Evolutionary conservation across 1,140 invertebrate genomes (phyloP), one percentile per base, ranked within the genome.

Genomic region (Dysdera silvatica): DNA sequence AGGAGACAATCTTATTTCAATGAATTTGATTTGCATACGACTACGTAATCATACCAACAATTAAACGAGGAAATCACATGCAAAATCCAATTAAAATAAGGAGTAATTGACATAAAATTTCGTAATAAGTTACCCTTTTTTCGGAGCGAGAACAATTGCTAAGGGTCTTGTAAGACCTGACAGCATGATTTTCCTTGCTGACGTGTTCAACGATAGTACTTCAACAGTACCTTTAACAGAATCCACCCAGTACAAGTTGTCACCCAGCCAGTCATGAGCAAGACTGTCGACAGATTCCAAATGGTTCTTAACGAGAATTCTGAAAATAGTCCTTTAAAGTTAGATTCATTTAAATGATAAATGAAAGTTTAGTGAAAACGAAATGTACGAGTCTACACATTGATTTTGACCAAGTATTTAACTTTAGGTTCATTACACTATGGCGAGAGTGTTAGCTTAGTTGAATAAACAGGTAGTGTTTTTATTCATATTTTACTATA

Each of bases 191-290:
- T 73, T 67, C 10, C 78, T 68, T 51, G 73, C 67, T 6, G 68
- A 65, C 8, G 76, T 77, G 61, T 78, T 72, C n/a, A 77, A 41
- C 14, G 75, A 70, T 8, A 72, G 71, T 0, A 77, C 74, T 60
- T 75, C 75, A 0, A 80, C 68, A 2, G 71, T 75, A 43, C 75
- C 73, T 52, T 74, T 69, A 6, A 65, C 65, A 47, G 70, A 70
- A 64, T 79, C 78, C 6, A 74, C 73, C 77, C 77, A 80, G 65
- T 78, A 81, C 18, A 82, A 51, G 64, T 81, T 82, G 5, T 76
- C 67, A 1, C 74, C 74, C 29, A 77, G 71, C 70, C 74, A 77
- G 54, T 81, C 80, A 64, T 75, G 77, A 18, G 76, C 78, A 26
- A 81, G 47, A 26, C 75, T 75, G 48, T 59, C 49, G 6, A 16